These are phyloP conservation scores for Macrocentrus cingulum DNA, from an alignment of 1,140 invertebrate species.

Conservation along the genomic window DNA sequence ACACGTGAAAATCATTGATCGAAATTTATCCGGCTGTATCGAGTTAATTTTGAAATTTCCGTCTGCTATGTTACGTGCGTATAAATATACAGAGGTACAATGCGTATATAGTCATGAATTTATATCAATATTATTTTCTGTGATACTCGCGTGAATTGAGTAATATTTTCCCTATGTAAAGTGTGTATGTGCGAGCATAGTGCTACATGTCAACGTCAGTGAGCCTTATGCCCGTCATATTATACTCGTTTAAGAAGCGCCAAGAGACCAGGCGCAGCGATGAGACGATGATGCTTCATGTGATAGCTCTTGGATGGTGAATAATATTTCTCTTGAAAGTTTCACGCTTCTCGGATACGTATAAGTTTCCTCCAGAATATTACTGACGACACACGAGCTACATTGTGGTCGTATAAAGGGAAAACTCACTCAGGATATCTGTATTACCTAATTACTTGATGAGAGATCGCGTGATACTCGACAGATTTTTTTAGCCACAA, in stretches of 20 bases:
- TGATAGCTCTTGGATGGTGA: background rate
- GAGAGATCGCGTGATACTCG: too few relatives aligned
- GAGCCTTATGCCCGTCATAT: background rate
- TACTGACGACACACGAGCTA: too few relatives aligned
- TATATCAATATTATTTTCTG: background rate
- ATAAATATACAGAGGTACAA: too few relatives aligned
- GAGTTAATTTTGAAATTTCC: slow-evolving; percentile 19
- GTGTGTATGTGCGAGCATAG: background rate
- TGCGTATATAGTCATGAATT: background rate
- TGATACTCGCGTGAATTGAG: too few relatives aligned
- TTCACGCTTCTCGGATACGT: background rate
- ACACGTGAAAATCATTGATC: slow-evolving; percentile 12
- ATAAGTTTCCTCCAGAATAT: too few relatives aligned
- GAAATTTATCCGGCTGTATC: background rate
- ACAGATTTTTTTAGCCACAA: too few relatives aligned
- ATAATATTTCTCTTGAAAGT: slow-evolving; percentile 3
- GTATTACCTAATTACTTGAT: too few relatives aligned
- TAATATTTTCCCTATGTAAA: too few relatives aligned
- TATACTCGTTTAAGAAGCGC: background rate
- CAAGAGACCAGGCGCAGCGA: background rate
- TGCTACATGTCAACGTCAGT: background rate
- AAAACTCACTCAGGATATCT: too few relatives aligned
- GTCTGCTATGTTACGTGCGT: too few relatives aligned
- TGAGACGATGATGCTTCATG: background rate
- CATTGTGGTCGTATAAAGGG: too few relatives aligned